Conservation (phyloP, 2,888 invertebrate genomes). For the Oeneis ivallda region DNA sequence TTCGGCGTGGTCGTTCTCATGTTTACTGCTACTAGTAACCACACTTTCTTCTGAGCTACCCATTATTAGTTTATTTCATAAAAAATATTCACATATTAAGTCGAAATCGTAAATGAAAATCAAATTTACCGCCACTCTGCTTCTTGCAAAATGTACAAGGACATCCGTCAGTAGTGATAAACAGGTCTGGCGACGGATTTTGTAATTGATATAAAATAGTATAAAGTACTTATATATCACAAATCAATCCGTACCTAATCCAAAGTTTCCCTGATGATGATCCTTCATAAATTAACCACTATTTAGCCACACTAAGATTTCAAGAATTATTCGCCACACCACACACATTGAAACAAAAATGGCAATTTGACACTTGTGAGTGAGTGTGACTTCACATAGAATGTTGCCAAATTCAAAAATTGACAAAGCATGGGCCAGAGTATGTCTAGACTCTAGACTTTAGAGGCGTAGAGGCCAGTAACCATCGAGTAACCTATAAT, state of each 20-base stretch:
- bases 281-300: constrained; percentile 39
- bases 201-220: constrained; percentile 43
- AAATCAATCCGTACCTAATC: constrained; percentile 15
- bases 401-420: background rate
- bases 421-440: background rate
- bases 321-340: constrained; percentile 42
- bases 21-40: constrained; percentile 51
- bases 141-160: constrained; percentile 77
- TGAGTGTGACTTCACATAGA: background rate
- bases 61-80: constrained; percentile 56
- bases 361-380: constrained; percentile 53
- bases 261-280: constrained; percentile 19
- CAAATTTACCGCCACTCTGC: constrained; percentile 77
- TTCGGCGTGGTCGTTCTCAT: constrained; percentile 52
- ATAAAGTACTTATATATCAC: constrained; percentile 26
- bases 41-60: constrained; percentile 69
- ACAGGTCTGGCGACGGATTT: constrained; percentile 74
- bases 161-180: constrained; percentile 79
- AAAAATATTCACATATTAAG: constrained; percentile 55
- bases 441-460: too few species aligned
- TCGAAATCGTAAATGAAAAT: constrained; percentile 53
- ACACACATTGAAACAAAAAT: constrained; percentile 55
- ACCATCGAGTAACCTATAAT: too few species aligned
- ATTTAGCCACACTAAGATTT: constrained; percentile 48
- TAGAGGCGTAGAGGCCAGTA: too few species aligned